These are phyloP conservation scores for Aplysina aerophoba DNA, from an alignment of 37 sponge, comb jelly and placozoan species.

Conservation along the genomic window DNA sequence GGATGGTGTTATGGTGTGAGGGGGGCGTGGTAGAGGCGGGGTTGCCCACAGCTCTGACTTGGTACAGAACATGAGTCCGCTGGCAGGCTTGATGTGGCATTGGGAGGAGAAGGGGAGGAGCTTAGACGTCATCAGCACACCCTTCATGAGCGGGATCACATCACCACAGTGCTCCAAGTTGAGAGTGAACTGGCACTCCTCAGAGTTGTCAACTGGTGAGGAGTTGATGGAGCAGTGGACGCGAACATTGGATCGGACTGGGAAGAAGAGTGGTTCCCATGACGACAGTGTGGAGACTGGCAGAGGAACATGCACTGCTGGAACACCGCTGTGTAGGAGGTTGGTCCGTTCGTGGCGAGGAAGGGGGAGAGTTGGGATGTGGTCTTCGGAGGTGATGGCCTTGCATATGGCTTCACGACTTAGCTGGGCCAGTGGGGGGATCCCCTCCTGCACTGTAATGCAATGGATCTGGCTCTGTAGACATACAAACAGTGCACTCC, in stretches of 20 bases:
- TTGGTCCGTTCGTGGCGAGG: too few relatives aligned
- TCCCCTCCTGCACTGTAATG: neutral
- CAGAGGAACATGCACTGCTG: neutral
- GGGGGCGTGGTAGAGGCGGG: too few relatives aligned
- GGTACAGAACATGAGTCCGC: neutral
- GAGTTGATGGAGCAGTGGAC: conserved; percentile 41
- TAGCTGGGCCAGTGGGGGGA: conserved; percentile 34
- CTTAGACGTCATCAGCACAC: neutral
- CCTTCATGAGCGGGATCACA: conserved; percentile 37
- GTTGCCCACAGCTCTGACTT: neutral
- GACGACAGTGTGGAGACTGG: neutral
- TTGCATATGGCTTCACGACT: conserved; percentile 14
- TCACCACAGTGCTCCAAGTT: conserved; percentile 47
- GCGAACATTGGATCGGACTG: conserved; percentile 27
- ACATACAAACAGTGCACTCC: neutral
- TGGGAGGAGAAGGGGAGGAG: neutral
- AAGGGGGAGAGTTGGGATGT: conserved; percentile 9
- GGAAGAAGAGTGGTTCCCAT: conserved; percentile 38
- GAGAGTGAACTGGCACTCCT: conserved; percentile 20
- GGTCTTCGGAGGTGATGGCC: neutral
- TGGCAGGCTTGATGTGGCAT: neutral
- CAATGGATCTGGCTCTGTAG: conserved; percentile 15
- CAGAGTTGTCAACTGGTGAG: neutral
- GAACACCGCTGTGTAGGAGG: neutral
- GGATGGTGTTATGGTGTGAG: too few relatives aligned